Base-by-base conservation (phyloP, 1,140 invertebrate species). In the Octopus sinensis region DNA sequence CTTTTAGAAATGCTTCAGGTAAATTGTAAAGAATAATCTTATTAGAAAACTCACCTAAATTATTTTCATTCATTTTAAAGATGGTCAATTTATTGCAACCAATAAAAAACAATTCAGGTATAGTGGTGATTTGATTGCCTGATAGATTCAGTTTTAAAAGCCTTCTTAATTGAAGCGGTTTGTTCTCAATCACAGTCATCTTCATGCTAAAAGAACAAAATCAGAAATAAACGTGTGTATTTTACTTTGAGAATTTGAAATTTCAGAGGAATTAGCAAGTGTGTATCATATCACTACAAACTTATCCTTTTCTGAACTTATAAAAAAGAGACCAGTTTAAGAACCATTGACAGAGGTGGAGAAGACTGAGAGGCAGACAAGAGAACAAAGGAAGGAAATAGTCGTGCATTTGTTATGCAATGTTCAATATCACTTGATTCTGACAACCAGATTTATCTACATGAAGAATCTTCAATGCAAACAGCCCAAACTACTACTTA, bases 21-120 rank as follows among this genome's bases (percentile, higher is more conserved):
- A 43, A 43, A 43, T 43, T 43, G 30, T 3, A 43, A 43, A 43
- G 30, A 43, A 43, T 3, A 43, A 43, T 43, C 30, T 43, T 43
- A 43, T 43, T 43, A 43, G 30, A 43, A 62, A 62, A 80, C 84
- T 62, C 78, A 87, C 87, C 86, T 53, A 88, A 77, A 62, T 79
- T 78, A 83, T 88, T 88, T 79, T 85, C 84, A 51, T 80, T 81
- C 53, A 82, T 76, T 52, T 85, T 81, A n/a, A 88, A 80, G 4
- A 54, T 84, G 80, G 87, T 86, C 78, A 88, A 81, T 54, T 84
- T 84, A 23, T 51, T 30, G 77, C 85, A 87, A 0, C 81, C 82
- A 17, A 10, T 54, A 4, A 88, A 76, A 81, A 87, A 88, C 4
- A 75, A 12, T 6, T 87, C 87, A n/a, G 86, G 86, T 13, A 88